Evolutionary conservation across 1,140 invertebrate species (phyloP).

Genomic region (Hyphantria cunea): DNA sequence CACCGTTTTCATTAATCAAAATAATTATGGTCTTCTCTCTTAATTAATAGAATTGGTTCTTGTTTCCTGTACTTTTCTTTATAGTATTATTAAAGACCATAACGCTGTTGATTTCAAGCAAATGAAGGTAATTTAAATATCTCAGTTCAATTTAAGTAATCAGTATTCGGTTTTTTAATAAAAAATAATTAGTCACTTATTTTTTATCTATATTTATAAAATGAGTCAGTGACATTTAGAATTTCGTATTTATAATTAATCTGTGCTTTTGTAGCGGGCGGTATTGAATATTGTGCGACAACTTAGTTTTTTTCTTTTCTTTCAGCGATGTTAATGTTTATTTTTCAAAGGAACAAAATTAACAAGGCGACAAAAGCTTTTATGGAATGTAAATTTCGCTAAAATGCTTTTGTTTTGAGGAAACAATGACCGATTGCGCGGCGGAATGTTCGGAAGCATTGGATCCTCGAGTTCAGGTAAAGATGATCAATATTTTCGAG

Average conservation of each 20-base stretch:
- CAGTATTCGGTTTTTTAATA: too few relatives aligned
- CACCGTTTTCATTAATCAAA: too few relatives aligned
- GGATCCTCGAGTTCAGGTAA: conserved; percentile 84
- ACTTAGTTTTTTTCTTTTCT: conserved; percentile 28
- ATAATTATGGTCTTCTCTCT: too few relatives aligned
- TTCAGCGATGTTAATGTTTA: conserved; percentile 35
- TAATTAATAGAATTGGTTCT: too few relatives aligned
- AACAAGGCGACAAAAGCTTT: conserved; percentile 34
- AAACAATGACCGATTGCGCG: conserved; percentile 74
- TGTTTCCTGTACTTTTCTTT: too few relatives aligned
- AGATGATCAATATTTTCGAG: conserved; percentile 67
- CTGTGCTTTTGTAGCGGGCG: conserved; percentile 21
- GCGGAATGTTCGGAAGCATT: conserved; percentile 78
- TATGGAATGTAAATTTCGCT: conserved; percentile 51
- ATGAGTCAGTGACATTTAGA: conserved; percentile 6
- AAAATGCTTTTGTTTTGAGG: conserved; percentile 65
- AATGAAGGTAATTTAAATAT: too few relatives aligned
- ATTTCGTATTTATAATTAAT: background rate
- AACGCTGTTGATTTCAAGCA: too few relatives aligned
- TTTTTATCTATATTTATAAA: too few relatives aligned
- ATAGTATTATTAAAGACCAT: too few relatives aligned
- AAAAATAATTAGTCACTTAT: too few relatives aligned
- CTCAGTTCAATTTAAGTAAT: too few relatives aligned
- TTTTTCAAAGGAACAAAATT: conserved; percentile 33
- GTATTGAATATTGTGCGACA: conserved; percentile 19